Conservation (phyloP, 92 coral and sea anemone genomes). For the Porites cylindrica region DNA sequence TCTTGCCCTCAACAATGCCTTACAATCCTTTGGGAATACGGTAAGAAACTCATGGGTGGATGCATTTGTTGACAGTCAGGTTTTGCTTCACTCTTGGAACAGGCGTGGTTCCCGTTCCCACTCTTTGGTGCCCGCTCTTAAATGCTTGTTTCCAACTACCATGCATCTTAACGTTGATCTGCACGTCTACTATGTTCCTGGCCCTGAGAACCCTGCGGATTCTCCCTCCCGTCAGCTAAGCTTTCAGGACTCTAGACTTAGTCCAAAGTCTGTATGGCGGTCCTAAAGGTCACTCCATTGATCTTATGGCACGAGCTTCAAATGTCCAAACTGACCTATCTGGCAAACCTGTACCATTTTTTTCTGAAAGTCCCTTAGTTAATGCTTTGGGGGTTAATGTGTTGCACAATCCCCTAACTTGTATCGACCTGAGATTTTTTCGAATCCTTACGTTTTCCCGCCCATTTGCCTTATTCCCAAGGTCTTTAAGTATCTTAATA, state of each 20-base stretch:
- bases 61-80: constrained; percentile 50
- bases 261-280: constrained; percentile 53
- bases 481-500: constrained; percentile 39
- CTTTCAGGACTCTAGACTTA: constrained; percentile 46
- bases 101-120: constrained; percentile 45
- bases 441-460: constrained; percentile 58
- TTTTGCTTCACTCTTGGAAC: constrained; percentile 57
- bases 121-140: constrained; percentile 44
- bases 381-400: constrained; percentile 48
- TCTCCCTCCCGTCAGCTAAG: constrained; percentile 56
- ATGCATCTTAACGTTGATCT: constrained; percentile 31
- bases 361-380: constrained; percentile 45
- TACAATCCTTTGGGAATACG: constrained; percentile 29
- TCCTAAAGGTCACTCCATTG: constrained; percentile 58
- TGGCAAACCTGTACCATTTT: constrained; percentile 65
- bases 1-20: constrained; percentile 56
- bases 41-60: constrained; percentile 58
- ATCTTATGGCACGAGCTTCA: constrained; percentile 66
- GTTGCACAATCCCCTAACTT: constrained; percentile 46
- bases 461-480: constrained; percentile 51
- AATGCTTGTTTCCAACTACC: constrained; percentile 28
- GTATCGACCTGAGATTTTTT: constrained; percentile 24
- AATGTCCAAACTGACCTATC: constrained; percentile 52
- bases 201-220: constrained; percentile 61
- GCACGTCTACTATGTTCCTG: constrained; percentile 33